phyloP scores from a whole-genome alignment of 2,113 vertebrate species.

The Oncorhynchus clarkii region DNA sequence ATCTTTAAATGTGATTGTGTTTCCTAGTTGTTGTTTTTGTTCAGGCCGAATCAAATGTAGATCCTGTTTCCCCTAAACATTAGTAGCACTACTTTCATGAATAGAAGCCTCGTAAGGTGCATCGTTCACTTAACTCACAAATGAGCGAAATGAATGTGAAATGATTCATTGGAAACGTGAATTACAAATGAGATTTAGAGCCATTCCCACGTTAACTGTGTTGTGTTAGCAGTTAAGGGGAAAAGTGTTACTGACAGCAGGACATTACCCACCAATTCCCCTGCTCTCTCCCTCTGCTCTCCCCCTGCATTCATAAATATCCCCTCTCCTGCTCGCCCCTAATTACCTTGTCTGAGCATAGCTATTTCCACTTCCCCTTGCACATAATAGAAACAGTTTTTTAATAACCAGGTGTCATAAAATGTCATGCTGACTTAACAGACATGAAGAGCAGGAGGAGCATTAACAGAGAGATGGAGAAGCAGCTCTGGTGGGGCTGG shows the following conservation, averaged over 20 bases:
- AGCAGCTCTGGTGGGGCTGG: background rate
- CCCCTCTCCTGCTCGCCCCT: slow-evolving; percentile 64
- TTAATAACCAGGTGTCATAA: slow-evolving; percentile 77
- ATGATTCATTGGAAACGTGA: slow-evolving; percentile 51
- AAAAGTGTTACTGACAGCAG: slow-evolving; percentile 72
- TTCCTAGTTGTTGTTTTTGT: slow-evolving; percentile 31
- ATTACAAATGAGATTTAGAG: slow-evolving; percentile 57
- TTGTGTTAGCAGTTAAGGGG: slow-evolving; percentile 61
- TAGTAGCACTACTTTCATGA: slow-evolving; percentile 26
- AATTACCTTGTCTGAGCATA: slow-evolving; percentile 72
- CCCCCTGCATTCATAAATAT: slow-evolving; percentile 69
- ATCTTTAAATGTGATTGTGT: slow-evolving; percentile 26
- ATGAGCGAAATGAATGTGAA: slow-evolving; percentile 37
- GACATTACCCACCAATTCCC: slow-evolving; percentile 72
- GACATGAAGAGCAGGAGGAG: slow-evolving; percentile 70
- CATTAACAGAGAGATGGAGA: slow-evolving; percentile 54
- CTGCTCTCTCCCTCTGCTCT: slow-evolving; percentile 37
- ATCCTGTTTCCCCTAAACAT: slow-evolving; percentile 18
- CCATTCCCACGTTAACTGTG: slow-evolving; percentile 47
- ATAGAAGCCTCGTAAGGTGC: slow-evolving; percentile 6
- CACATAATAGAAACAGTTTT: slow-evolving; percentile 75
- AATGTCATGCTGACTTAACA: slow-evolving; percentile 78
- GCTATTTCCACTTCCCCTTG: slow-evolving; percentile 68
- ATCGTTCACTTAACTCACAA: slow-evolving; percentile 27
- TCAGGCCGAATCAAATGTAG: slow-evolving; percentile 20